Conservation (phyloP, 2,888 invertebrate species). For the Agrypnus murinus region DNA sequence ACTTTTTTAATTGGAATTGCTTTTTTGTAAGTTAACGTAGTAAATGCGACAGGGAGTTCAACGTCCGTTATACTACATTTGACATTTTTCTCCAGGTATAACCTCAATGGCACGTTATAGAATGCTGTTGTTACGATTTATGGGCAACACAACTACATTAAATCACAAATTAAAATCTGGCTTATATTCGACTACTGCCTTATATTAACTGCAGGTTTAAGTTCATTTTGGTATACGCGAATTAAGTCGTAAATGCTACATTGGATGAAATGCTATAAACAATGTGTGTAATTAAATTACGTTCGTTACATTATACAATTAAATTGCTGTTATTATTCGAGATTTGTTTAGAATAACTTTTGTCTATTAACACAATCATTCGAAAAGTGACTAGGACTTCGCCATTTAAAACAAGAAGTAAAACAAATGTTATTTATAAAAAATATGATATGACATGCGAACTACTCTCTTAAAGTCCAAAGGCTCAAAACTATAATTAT, state of each 20-base stretch:
- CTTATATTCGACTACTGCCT: not conserved
- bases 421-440: too few species aligned
- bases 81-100: not conserved
- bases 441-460: too few species aligned
- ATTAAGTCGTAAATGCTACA: slow-evolving; percentile 16
- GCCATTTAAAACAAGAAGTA: too few species aligned
- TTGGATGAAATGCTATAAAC: slow-evolving; percentile 15
- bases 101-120: slow-evolving; percentile 7
- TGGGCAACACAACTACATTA: slow-evolving; percentile 16
- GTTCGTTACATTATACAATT: slow-evolving; percentile 24
- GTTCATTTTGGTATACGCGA: slow-evolving; percentile 10
- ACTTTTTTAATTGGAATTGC: slow-evolving; percentile 3
- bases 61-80: slow-evolving; percentile 4
- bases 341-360: too few species aligned
- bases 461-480: too few species aligned
- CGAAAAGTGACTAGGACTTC: too few species aligned
- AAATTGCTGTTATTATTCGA: slow-evolving; percentile 9
- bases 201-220: not conserved
- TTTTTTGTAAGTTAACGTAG: too few species aligned
- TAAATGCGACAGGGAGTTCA: slow-evolving; percentile 9
- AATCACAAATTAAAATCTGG: slow-evolving; percentile 2
- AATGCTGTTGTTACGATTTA: slow-evolving; percentile 25
- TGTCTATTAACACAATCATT: too few species aligned
- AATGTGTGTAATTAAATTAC: slow-evolving; percentile 13
- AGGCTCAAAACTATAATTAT: too few species aligned